phyloP scores from a whole-genome alignment of 2,113 vertebrate genomes.

The Cephalopterus ornatus region DNA sequence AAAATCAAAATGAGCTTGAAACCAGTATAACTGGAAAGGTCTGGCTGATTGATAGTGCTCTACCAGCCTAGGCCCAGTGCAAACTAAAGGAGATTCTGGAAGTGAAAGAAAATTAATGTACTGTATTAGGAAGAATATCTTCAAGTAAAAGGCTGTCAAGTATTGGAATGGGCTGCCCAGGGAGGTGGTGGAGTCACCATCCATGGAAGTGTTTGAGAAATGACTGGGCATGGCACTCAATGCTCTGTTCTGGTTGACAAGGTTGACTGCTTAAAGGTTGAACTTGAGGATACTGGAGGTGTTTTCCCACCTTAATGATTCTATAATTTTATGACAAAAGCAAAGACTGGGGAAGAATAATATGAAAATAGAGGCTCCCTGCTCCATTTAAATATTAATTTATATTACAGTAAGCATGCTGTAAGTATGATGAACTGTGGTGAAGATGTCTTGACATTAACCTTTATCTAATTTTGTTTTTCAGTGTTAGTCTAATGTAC shows the following conservation, averaged over 20 bases:
- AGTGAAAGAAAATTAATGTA: background rate
- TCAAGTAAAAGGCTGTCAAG: background rate
- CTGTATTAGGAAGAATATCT: background rate
- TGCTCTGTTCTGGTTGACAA: too few species aligned
- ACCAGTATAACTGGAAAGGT: background rate
- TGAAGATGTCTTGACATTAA: background rate
- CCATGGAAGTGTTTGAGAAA: background rate
- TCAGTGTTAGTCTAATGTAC: background rate
- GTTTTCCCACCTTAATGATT: background rate
- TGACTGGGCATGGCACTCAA: background rate
- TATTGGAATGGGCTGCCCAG: background rate
- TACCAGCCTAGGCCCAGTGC: background rate
- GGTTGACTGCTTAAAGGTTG: background rate
- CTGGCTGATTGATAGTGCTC: background rate
- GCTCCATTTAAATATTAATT: background rate
- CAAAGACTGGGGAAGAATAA: background rate
- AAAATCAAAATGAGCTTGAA: background rate
- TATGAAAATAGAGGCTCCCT: background rate
- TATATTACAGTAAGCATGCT: background rate
- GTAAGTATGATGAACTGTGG: background rate
- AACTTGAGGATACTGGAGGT: background rate
- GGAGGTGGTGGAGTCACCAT: background rate
- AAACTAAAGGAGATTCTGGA: background rate
- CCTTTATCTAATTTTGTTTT: background rate
- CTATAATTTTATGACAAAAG: background rate